Evolutionary conservation across 2,888 invertebrate genomes (phyloP), one percentile per base, ranked within the genome.

Genomic region (Pocota personata): DNA sequence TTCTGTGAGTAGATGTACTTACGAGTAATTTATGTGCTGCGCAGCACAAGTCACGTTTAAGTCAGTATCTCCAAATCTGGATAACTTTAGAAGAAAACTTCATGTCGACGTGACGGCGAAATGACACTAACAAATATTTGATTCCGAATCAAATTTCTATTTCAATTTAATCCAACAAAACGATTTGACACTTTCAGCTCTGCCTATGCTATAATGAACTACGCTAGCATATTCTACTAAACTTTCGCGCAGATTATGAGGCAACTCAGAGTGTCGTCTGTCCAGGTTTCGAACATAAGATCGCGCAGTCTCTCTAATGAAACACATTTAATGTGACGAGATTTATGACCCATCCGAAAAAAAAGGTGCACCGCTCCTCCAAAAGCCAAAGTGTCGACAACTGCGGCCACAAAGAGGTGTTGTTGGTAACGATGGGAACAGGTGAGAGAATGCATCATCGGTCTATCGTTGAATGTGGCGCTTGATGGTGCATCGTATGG

Each of bases 391-490:
- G 46, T 67, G 73, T 67, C 37, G 62, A 67, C 72, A 55, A 77
- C 67, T 35, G 37, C 35, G 27, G 43, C 19, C 58, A 62, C 46
- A 73, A 78, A 83, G 24, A 83, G 83, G 75, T 84, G 84, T 67
- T 64, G 69, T 71, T 60, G 24, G 19, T 30, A 52, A 64, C 64
- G 57, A 52, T 75, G 69, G 69, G 69, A 84, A 71, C 79, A 84
- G 79, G 79, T 82, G 82, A 80, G 82, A 62, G 72, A 86, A 86
- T 77, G 82, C 82, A 82, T 77, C 76, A 72, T 50, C 60, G 52
- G 50, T 16, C 62, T 66, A 80, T 71, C 82, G 71, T 66, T 82
- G 50, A 72, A 82, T 82, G 82, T 86, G 86, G 86, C 86, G 86
- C 86, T 86, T 76, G 66, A 82, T 82, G 80, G 43, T 72, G 82